Conservation (phyloP, 1,140 invertebrate genomes). For the Nylanderia fulva region DNA sequence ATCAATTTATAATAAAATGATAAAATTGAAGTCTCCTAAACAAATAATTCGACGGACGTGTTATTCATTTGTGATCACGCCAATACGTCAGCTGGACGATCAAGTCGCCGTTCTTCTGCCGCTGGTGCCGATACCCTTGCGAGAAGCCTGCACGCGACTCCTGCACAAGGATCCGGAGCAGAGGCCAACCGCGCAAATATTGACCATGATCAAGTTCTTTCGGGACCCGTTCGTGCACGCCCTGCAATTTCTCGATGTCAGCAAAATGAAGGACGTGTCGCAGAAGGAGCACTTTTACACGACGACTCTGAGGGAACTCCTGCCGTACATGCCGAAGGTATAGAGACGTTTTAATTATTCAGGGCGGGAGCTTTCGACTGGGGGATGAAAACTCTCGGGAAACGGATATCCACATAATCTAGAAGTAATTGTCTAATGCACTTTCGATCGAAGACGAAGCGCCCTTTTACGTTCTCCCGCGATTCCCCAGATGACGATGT, state of each 20-base stretch:
- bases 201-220: conserved; percentile 92
- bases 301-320: conserved; percentile 92
- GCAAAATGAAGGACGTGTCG: conserved; percentile 95
- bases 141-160: conserved; percentile 94
- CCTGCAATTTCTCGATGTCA: conserved; percentile 96
- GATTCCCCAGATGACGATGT: no score
- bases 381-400: no score
- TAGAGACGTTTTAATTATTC: conserved; percentile 68
- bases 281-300: conserved; percentile 97
- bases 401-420: no score
- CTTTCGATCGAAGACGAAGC: no score
- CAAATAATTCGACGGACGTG: neutral
- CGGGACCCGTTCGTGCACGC: conserved; percentile 95
- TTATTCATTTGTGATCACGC: neutral
- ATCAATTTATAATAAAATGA: no score
- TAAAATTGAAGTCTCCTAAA: neutral
- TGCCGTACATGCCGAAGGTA: conserved; percentile 96
- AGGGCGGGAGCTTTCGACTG: neutral
- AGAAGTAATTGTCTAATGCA: no score
- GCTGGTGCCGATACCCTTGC: conserved; percentile 92
- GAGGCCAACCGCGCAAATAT: conserved; percentile 94
- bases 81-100: conserved; percentile 90
- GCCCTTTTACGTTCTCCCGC: no score
- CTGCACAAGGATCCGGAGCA: conserved; percentile 92
- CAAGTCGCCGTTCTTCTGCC: conserved; percentile 92